Conservation (phyloP, 2,888 invertebrate species). For the Phyllotreta cruciferae region DNA sequence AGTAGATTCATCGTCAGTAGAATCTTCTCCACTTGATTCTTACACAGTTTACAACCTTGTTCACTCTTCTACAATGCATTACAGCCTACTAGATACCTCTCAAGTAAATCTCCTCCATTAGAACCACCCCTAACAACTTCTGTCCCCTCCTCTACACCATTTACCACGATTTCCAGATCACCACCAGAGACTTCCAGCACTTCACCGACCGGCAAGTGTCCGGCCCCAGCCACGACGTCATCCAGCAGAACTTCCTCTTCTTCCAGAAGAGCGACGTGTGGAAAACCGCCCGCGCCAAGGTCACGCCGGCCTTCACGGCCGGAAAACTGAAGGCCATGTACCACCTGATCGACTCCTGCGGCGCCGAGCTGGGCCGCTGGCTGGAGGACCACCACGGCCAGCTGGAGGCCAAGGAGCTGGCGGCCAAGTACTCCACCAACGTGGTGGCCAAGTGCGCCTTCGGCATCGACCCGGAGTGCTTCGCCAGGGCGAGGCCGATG, state of each 20-base stretch:
- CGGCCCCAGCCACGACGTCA: constrained; percentile 58
- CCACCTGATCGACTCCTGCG: constrained; percentile 53
- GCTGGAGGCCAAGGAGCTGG: constrained; percentile 52
- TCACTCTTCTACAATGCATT: too few relatives aligned
- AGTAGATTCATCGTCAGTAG: too few relatives aligned
- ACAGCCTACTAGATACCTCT: too few relatives aligned
- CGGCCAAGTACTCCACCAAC: constrained; percentile 59
- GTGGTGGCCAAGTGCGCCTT: constrained; percentile 59
- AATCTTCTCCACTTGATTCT: too few relatives aligned
- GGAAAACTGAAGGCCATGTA: constrained; percentile 66
- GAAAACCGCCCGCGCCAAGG: constrained; percentile 62
- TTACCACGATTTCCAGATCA: constrained; percentile 44
- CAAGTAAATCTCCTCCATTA: too few relatives aligned
- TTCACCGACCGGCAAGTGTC: constrained; percentile 61
- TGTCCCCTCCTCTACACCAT: too few relatives aligned
- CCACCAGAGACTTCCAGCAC: constrained; percentile 61
- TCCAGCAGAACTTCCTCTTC: constrained; percentile 58
- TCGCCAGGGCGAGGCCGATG: constrained; percentile 53
- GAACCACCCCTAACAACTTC: too few relatives aligned
- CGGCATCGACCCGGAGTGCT: constrained; percentile 57
- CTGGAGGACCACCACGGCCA: constrained; percentile 16
- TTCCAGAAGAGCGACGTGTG: constrained; percentile 62
- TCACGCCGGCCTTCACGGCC: constrained; percentile 64
- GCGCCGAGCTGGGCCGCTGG: constrained; percentile 6
- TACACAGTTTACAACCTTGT: too few relatives aligned